Evolutionary conservation across 2,113 vertebrate genomes (phyloP).

Genomic region (Prunella himalayana): DNA sequence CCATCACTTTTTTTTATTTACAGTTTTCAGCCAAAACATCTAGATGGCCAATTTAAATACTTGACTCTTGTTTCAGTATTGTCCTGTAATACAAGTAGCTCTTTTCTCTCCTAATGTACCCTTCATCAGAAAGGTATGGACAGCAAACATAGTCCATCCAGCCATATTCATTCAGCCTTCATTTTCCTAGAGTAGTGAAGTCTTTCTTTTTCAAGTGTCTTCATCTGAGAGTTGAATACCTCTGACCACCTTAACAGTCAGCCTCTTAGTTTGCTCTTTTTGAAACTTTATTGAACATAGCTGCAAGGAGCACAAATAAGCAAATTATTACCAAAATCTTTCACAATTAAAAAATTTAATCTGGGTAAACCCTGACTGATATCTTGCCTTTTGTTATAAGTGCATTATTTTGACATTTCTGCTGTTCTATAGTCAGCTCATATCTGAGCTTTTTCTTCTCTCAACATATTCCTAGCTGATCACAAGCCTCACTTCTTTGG

Average conservation of each 20-base stretch:
- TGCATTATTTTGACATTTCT: neutral
- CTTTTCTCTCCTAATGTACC: fast-evolving
- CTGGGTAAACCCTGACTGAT: neutral
- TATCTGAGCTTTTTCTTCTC: neutral
- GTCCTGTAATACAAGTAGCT: neutral
- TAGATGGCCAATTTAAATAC: neutral
- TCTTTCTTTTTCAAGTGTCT: neutral
- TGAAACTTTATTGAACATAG: neutral
- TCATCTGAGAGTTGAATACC: neutral
- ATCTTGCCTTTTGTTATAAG: neutral
- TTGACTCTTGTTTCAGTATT: neutral
- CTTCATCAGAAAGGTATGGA: neutral
- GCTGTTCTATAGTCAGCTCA: neutral
- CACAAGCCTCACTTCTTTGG: neutral
- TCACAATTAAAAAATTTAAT: neutral
- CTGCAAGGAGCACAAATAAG: neutral
- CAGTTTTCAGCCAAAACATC: neutral
- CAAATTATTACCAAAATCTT: neutral
- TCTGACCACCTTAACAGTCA: neutral
- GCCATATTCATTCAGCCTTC: neutral
- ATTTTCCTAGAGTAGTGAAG: neutral
- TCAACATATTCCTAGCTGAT: neutral
- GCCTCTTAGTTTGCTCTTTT: neutral
- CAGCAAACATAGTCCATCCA: neutral
- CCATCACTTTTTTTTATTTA: neutral